Base-by-base conservation (phyloP, 2,888 invertebrate species). In the Lasioglossum malachurum region DNA sequence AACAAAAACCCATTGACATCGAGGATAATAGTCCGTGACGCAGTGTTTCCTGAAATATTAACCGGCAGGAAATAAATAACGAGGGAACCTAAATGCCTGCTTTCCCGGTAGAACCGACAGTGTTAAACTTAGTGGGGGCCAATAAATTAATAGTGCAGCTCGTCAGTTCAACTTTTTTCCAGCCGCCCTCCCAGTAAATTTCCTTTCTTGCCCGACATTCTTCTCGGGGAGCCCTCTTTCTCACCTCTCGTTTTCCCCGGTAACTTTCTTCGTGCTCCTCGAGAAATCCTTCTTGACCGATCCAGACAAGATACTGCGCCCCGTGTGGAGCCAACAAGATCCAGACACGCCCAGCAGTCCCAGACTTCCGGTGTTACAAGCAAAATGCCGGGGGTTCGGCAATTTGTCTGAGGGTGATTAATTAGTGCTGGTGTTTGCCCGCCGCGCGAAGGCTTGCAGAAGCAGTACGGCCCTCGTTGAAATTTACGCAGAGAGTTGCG, bases 341-440 rank as follows among this genome's bases (percentile, higher is more conserved):
- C 83, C 78, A 76, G 80, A 69, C 73, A 82, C 86, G 83, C 83
- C 84, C 75, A 44, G 71, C 72, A 78, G 77, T 75, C 67, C 83
- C 84, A 78, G 72, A 76, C 77, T 88, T 84, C 84, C 82, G 79
- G 78, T 83, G 87, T 90, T 87, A 87, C 85, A 83, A 82, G 89
- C 88, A 90, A 91, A 91, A 87, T 88, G 86, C 79, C 81, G 78
- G 81, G 64, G 88, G 88, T 92, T 92, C 84, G 92, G 91, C 89
- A 91, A 94, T 94, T 94, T 93, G 93, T 94, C 93, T 92, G 91
- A 87, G 85, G 79, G 88, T 94, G 93, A 94, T 94, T 94, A 94
- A 94, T 94, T 93, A 92, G 91, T 84, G 82, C 81, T 44, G 75
- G 87, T 88, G 86, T 82, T 88, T 88, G 78, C 57, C 80, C 60